Percentiles rank a stretch among this genome's conserved stretches.
Conservation (phyloP, 30 jellyfish, hydroid and myxozoan genomes). For the Aurelia sp. region DNA sequence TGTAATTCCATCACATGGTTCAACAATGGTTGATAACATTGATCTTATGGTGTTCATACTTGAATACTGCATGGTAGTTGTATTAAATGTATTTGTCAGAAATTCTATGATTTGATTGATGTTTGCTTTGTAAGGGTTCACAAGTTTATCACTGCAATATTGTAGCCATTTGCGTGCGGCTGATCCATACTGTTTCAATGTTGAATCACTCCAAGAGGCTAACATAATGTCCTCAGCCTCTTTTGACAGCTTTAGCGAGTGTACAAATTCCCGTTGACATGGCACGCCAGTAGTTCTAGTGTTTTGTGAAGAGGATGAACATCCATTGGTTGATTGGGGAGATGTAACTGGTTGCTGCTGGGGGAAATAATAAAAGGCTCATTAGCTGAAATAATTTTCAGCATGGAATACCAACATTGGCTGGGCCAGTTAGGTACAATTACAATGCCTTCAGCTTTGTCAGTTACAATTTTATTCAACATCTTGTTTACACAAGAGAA, state of each 20-base stretch:
- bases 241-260: neutral
- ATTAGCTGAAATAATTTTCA: neutral
- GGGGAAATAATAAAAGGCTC: slow-evolving; percentile 38
- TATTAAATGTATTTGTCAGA: slow-evolving; percentile 12
- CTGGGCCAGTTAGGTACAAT: slow-evolving; percentile 69
- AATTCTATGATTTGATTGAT: slow-evolving; percentile 11
- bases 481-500: slow-evolving; percentile 7
- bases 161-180: neutral
- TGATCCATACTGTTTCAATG: slow-evolving; percentile 1
- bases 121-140: neutral
- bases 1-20: neutral
- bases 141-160: neutral
- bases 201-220: slow-evolving; percentile 7
- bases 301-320: slow-evolving; percentile 43
- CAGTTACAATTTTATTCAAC: slow-evolving; percentile 16
- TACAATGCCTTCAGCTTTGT: slow-evolving; percentile 41
- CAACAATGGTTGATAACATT: neutral
- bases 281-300: slow-evolving; percentile 35
- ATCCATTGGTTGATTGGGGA: slow-evolving; percentile 18
- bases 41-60: slow-evolving; percentile 32
- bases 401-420: slow-evolving; percentile 39
- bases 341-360: slow-evolving; percentile 41
- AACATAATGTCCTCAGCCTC: slow-evolving; percentile 4
- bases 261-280: slow-evolving; percentile 6
- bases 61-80: slow-evolving; percentile 8